Percentiles rank a stretch among this genome's conserved stretches.
These are phyloP conservation scores for Pocillopora grandis DNA, from an alignment of 92 coral and sea anemone genomes.

Conservation along the genomic window DNA sequence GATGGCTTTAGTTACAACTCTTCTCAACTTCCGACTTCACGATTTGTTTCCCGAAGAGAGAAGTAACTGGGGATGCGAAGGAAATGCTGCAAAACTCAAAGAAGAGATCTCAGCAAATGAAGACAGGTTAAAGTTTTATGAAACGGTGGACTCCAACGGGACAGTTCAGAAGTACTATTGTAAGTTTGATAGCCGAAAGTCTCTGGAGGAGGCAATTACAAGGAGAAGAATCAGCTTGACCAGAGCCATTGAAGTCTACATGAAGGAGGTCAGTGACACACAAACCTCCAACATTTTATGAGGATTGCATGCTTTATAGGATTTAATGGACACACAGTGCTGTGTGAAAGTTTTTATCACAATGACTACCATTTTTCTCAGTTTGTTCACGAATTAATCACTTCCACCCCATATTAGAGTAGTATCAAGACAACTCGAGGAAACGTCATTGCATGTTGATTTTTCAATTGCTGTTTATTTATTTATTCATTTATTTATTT, in stretches of 20 bases:
- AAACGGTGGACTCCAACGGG: neutral
- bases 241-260: conserved; percentile 55
- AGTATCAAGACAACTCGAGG: neutral
- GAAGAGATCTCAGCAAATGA: conserved; percentile 8
- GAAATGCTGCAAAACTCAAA: conserved; percentile 9
- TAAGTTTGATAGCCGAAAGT: conserved; percentile 36
- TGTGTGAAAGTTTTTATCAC: too few species aligned
- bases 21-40: conserved; percentile 45
- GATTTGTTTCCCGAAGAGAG: conserved; percentile 57
- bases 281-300: too few species aligned
- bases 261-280: conserved; percentile 44
- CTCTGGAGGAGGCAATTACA: conserved; percentile 43
- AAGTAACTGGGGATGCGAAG: conserved; percentile 64
- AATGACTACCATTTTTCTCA: too few species aligned
- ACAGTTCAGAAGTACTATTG: conserved; percentile 39
- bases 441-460: neutral
- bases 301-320: too few species aligned
- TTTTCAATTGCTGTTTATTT: neutral
- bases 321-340: too few species aligned
- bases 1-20: conserved; percentile 33
- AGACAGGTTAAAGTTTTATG: neutral
- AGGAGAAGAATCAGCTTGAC: conserved; percentile 52
- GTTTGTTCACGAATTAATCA: too few species aligned
- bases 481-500: neutral
- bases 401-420: too few species aligned